These are phyloP conservation scores for Porites australiensis DNA, from an alignment of 64 coral and sea anemone genomes.

Conservation along the genomic window DNA sequence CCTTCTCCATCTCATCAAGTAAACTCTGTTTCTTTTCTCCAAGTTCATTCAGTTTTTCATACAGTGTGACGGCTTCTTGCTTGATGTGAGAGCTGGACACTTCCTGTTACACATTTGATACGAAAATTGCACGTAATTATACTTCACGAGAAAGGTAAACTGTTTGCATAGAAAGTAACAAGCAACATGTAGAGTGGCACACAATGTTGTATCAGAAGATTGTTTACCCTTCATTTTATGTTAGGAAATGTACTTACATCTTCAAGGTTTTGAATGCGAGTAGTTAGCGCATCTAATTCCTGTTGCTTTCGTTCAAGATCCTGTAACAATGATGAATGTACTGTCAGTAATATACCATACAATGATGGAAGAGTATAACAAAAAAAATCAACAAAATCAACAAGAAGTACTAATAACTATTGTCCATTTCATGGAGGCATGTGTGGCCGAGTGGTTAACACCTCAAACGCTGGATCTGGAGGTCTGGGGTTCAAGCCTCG, in stretches of 20 bases:
- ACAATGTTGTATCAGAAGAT: too few species aligned
- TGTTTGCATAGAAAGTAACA: too few species aligned
- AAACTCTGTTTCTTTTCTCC: constrained; percentile 96
- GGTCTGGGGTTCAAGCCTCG: too few species aligned
- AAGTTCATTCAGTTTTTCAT: constrained; percentile 95
- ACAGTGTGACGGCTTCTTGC: constrained; percentile 96
- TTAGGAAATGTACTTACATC: constrained; percentile 67
- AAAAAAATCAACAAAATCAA: not conserved
- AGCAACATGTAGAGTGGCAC: too few species aligned
- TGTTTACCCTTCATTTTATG: too few species aligned
- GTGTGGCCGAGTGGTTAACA: too few species aligned
- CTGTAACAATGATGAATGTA: not conserved
- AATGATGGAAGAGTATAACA: not conserved
- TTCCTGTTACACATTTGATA: constrained; percentile 57
- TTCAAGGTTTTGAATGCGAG: constrained; percentile 87
- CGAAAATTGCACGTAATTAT: too few species aligned
- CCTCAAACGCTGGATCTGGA: too few species aligned
- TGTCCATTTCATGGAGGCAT: too few species aligned
- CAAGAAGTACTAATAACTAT: too few species aligned
- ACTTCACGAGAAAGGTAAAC: too few species aligned
- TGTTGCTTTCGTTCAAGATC: constrained; percentile 96
- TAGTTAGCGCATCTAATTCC: constrained; percentile 82
- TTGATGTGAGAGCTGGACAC: constrained; percentile 91
- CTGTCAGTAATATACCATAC: not conserved
- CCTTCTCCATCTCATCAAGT: constrained; percentile 93